A percentile compares a stretch with the other conserved stretches of the same genome.
phyloP scores from a whole-genome alignment of 2,888 invertebrate genomes.

The Lasioglossum leucozonium region DNA sequence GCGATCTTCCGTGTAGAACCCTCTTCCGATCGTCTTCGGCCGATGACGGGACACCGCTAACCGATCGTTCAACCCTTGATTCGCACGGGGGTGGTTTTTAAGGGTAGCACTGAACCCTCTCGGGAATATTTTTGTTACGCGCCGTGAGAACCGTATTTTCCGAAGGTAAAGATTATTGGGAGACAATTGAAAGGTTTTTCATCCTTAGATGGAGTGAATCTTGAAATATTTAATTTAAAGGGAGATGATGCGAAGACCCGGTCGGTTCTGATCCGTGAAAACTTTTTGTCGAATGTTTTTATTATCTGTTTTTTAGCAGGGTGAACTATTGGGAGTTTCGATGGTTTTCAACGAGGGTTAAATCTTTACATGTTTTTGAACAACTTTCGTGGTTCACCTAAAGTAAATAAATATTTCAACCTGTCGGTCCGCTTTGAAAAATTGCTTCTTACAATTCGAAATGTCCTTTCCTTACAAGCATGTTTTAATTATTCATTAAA shows the following conservation, averaged over 20 bases:
- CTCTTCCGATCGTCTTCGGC: slow-evolving; percentile 69
- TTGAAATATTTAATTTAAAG: background rate
- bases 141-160: background rate
- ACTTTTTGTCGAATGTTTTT: background rate
- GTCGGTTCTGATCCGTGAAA: background rate
- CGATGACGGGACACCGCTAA: slow-evolving; percentile 51
- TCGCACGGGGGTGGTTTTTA: background rate
- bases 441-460: no score
- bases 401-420: background rate
- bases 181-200: background rate
- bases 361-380: background rate
- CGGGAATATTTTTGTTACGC: background rate
- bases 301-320: background rate
- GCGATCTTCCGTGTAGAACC: slow-evolving; percentile 74
- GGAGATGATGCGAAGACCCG: background rate
- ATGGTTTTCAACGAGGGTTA: background rate
- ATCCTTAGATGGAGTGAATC: background rate
- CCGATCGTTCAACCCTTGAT: slow-evolving; percentile 14
- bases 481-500: no score
- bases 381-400: background rate
- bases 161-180: background rate
- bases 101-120: background rate
- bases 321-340: background rate
- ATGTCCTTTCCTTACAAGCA: no score
- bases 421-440: no score